A percentile compares a stretch with the other conserved stretches of the same genome.
Conservation (phyloP, 2,113 vertebrate species). For the Mungos mungo region DNA sequence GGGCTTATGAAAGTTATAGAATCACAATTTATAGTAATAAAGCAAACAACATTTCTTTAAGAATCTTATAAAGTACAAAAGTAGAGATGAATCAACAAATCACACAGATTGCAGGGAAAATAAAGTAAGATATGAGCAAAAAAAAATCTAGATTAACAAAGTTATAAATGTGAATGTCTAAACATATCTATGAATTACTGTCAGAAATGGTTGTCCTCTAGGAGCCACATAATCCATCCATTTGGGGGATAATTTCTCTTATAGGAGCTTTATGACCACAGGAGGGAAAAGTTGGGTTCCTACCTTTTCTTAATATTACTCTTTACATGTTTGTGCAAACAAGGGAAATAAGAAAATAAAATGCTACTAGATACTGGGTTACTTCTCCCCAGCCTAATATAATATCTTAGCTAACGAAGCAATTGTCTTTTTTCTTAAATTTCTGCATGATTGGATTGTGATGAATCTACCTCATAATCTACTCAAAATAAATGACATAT, state of each 20-base stretch:
- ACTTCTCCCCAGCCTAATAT: neutral
- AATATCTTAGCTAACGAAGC: neutral
- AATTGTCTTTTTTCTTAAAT: neutral
- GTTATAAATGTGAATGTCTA: neutral
- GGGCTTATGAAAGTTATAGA: constrained; percentile 22
- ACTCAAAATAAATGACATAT: neutral
- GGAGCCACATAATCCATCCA: neutral
- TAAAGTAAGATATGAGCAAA: constrained; percentile 37
- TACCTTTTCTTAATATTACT: neutral
- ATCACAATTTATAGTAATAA: constrained; percentile 19
- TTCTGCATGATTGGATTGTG: neutral
- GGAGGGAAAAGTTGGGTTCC: neutral
- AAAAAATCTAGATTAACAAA: constrained; percentile 46
- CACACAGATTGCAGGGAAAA: constrained; percentile 28
- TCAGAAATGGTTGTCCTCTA: neutral
- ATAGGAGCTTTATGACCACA: neutral
- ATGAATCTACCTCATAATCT: neutral
- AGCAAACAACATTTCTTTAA: constrained; percentile 12
- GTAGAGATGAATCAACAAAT: neutral
- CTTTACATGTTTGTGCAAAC: neutral
- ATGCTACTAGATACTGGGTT: neutral
- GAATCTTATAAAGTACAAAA: constrained; percentile 3
- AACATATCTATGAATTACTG: neutral
- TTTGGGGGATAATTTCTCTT: neutral
- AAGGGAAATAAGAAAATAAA: constrained; percentile 13